Conservation (phyloP, 2,888 invertebrate species). For the Cenopis cana region DNA sequence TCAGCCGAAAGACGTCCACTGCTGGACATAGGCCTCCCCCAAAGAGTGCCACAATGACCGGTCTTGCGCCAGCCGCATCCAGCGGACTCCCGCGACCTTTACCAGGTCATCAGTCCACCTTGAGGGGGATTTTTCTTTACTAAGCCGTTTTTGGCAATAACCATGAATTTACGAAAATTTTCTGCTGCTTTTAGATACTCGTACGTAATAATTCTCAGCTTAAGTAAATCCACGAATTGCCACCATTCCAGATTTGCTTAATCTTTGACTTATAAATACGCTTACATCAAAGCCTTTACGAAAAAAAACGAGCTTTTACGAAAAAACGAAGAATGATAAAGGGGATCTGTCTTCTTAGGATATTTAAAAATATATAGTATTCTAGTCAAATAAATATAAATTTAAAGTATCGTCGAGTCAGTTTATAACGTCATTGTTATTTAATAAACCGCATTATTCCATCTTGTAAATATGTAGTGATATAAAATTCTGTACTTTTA, state of each 20-base stretch:
- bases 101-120: no score
- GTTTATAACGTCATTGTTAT: neutral
- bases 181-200: conserved; percentile 30
- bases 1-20: no score
- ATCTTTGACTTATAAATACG: conserved; percentile 42
- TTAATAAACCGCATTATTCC: neutral
- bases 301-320: conserved; percentile 10
- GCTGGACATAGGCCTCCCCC: no score
- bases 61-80: no score
- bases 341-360: neutral
- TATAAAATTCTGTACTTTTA: no score
- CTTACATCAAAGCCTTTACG: conserved; percentile 20
- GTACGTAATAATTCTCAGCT: conserved; percentile 36
- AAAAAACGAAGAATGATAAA: neutral
- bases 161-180: conserved; percentile 36
- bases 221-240: conserved; percentile 26
- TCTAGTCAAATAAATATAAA: no score
- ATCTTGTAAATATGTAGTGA: no score
- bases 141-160: conserved; percentile 30
- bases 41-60: no score
- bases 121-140: conserved; percentile 29
- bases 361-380: conserved; percentile 5
- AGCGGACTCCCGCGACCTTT: no score
- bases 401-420: no score
- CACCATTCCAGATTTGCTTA: conserved; percentile 38